A percentile compares a stretch with the other conserved stretches of the same genome.
phyloP scores from a whole-genome alignment of 2,888 invertebrate genomes.

The Chrysodeixis includens region DNA sequence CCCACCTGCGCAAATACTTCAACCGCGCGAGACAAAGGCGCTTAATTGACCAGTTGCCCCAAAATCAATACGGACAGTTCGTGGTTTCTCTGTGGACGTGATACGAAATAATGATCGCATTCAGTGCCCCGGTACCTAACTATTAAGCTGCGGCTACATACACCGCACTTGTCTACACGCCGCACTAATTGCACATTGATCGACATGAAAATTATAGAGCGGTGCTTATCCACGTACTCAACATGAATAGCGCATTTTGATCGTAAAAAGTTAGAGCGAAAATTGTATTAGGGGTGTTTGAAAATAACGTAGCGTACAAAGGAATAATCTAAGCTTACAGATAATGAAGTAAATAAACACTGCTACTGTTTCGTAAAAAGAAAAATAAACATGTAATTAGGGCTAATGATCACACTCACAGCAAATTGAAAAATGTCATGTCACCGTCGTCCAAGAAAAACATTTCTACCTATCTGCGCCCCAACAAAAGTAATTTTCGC shows the following conservation, averaged over 20 bases:
- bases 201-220: constrained; percentile 45
- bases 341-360: constrained; percentile 7
- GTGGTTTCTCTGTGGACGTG: constrained; percentile 68
- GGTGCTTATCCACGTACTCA: constrained; percentile 17
- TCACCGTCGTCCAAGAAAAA: background rate
- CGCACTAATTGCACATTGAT: constrained; percentile 53
- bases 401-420: constrained; percentile 4
- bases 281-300: background rate
- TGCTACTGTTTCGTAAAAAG: background rate
- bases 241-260: constrained; percentile 23
- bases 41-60: constrained; percentile 68
- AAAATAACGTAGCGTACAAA: background rate
- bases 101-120: constrained; percentile 72
- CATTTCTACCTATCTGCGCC: background rate
- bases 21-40: constrained; percentile 58
- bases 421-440: constrained; percentile 4
- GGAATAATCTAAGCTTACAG: background rate
- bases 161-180: constrained; percentile 29
- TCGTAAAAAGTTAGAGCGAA: constrained; percentile 6
- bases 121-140: constrained; percentile 43
- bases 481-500: constrained; percentile 4
- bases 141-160: constrained; percentile 27
- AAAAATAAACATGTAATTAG: background rate
- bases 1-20: constrained; percentile 16
- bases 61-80: constrained; percentile 69